A percentile compares a stretch with the other conserved stretches of the same genome.
These are phyloP conservation scores for Clanis bilineata DNA, from an alignment of 2,888 invertebrate species.

Conservation along the genomic window DNA sequence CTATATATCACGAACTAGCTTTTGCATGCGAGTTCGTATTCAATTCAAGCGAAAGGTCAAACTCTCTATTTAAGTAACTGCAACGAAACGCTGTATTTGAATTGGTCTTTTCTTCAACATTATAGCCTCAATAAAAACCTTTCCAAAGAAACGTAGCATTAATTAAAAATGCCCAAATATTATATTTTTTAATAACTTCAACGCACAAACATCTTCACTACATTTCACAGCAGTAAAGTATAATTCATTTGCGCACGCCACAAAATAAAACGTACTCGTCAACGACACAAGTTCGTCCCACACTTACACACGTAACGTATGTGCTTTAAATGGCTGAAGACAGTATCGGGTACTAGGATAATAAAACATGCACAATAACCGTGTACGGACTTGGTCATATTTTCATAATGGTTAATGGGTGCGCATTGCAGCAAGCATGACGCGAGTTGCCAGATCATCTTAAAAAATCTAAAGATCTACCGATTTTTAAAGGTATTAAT, in stretches of 20 bases:
- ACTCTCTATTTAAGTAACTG: neutral
- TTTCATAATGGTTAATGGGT: constrained; percentile 80
- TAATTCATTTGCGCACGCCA: constrained; percentile 67
- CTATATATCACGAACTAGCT: constrained; percentile 56
- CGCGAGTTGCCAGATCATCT: too few relatives aligned
- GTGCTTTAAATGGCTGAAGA: constrained; percentile 76
- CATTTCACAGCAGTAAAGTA: constrained; percentile 24
- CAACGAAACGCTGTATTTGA: neutral
- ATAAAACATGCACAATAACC: constrained; percentile 78
- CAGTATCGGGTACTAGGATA: constrained; percentile 69
- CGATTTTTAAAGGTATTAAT: too few relatives aligned
- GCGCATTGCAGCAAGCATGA: constrained; percentile 66
- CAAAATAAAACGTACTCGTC: constrained; percentile 52
- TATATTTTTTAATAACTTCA: neutral
- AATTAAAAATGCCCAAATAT: too few relatives aligned
- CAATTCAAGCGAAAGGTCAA: neutral
- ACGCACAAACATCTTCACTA: neutral
- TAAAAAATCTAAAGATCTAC: too few relatives aligned
- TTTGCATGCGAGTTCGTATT: neutral
- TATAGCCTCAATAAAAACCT: too few relatives aligned
- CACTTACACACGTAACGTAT: constrained; percentile 73
- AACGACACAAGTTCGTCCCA: constrained; percentile 54
- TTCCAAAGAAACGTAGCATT: too few relatives aligned
- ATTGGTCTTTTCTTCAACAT: too few relatives aligned
- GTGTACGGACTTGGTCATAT: constrained; percentile 76